Base-by-base conservation (phyloP, 2,797 vertebrate species). In the Melanotaenia boesemani region DNA sequence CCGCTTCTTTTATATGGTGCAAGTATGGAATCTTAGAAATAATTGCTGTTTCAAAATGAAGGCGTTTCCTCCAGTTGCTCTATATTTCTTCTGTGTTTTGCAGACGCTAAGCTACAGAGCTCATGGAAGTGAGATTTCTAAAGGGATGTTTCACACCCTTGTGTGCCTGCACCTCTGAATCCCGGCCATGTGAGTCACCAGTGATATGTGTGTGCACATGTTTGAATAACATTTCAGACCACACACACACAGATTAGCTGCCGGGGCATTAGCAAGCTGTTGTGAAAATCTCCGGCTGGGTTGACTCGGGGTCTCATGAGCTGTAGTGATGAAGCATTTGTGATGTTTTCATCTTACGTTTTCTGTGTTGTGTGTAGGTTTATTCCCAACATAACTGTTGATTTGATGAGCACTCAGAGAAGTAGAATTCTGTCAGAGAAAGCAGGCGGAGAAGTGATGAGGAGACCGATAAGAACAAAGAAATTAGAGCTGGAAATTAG, bases 181-280 rank as follows among this genome's bases (percentile, higher is more conserved):
- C 78, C 41, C 77, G 76, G 81, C 83, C 86, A 88, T 88, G 92
- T 92, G 90, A 91, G 88, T 90, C 61, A 41, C 18, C 46, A 58
- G 69, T 9, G 22, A 64, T 15, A 37, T 36, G 66, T 26, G 66
- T 26, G 56, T 26, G 67, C 52, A 61, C 54, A 61, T n/a, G 37
- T 65, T 66, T 69, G 70, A 52, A 52, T 9, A 67, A 82, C 70
- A 59, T 82, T 76, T 77, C 32, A 63, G 73, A 50, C 58, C 66
- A 70, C 76, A 77, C 75, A 61, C 75, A 61, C 22, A 11, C 62
- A 88, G 87, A 89, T 92, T 91, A 91, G 73, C 70, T 55, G 70
- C 22, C 1, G 0, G 72, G 46, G 81, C 69, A 62, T 91, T 81
- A 82, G 63, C 36, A 6, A 77, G 69, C 65, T 66, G 62, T 37